Evolutionary conservation across 2,113 vertebrate species (phyloP), one percentile per base, ranked within the genome.

Genomic region (Megalops atlanticus): DNA sequence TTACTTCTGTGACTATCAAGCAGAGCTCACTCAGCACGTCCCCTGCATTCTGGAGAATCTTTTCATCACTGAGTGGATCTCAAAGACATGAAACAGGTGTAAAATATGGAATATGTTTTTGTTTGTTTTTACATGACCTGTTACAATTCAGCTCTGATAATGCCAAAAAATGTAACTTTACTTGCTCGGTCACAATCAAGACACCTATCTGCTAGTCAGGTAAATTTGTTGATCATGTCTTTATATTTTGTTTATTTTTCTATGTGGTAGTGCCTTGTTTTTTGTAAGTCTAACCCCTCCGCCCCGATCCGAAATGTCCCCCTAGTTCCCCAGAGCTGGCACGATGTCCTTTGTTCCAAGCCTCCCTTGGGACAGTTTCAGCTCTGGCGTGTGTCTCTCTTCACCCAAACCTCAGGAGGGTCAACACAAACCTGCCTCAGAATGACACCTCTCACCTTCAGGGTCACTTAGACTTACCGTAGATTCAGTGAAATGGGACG

Each of bases 1-100:
- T 76, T 64, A 31, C 11, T 69, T 69, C 31, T 78, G 21, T 33
- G n/a, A 39, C 58, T 70, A 58, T 70, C 64, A 10, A 15, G 5
- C 64, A 40, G 40, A 40, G 58, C 27, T 71, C n/a, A 40, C 70
- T 16, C 70, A 6, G n/a, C 11, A 40, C 27, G 41, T 49, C 31
- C 27, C 39, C 33, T 39, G 78, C 82, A 76, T 78, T 84, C 85
- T 80, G 69, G 52, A 38, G 58, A 77, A 85, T 82, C 79, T 75
- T 81, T 81, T 80, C 73, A n/a, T 78, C 81, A 90, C 83, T 89
- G 90, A 93, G 90, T 91, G 88, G 91, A 92, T 91, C 90, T 91
- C 86, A 89, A 82, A 88, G 75, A 71, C 40, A 36, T 49, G 58
- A 76, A 87, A 81, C 71, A 33, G 24, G 52, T 84, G 74, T 27